Evolutionary conservation across 2,797 vertebrate genomes (phyloP), one percentile per base, ranked within the genome.

Genomic region (Spinus pinus): DNA sequence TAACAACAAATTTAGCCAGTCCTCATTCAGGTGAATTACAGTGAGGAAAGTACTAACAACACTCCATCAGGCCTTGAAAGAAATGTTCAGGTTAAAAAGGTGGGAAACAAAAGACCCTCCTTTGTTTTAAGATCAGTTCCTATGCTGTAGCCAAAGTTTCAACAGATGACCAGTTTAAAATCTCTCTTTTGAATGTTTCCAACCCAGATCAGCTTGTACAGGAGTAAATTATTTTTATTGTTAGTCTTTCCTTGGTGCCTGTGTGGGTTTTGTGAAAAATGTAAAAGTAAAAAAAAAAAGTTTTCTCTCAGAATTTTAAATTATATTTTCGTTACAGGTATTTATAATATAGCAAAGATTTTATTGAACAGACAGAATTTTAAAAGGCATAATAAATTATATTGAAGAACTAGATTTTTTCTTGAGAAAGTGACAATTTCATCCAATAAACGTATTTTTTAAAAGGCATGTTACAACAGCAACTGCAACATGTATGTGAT

Each of bases 281-380:
- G 91, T 96, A 95, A 94, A 96, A 97, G 81, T 23, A 35, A 95
- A 86, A 94, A 95, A 95, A 90, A 93, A 95, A 88, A 56, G 88
- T 97, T 97, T 97, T 97, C 95, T 97, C 96, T 97, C 89, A 96
- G 95, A 98, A 97, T 96, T 97, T 97, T 97, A 97, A 97, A 97
- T 96, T 98, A 93, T 98, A 98, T 98, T 98, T 98, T 98, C 97
- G 53, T 98, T 98, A 98, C 96, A 98, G 96, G 96, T 98, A 96
- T 98, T 98, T 98, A 96, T 98, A 98, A 97, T 95, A 95, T 94
- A 97, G 94, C 93, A 95, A 95, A 97, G 96, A 97, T 98, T 98
- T 98, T 98, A 97, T 96, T 95, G 96, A 97, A 96, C 93, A 94
- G 91, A 95, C 67, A 96, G 91, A 97, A 96, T 97, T 98, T 98